A percentile compares a stretch with the other conserved stretches of the same genome.
phyloP scores from a whole-genome alignment of 2,797 vertebrate species.

The Coracias cyanogaster region DNA sequence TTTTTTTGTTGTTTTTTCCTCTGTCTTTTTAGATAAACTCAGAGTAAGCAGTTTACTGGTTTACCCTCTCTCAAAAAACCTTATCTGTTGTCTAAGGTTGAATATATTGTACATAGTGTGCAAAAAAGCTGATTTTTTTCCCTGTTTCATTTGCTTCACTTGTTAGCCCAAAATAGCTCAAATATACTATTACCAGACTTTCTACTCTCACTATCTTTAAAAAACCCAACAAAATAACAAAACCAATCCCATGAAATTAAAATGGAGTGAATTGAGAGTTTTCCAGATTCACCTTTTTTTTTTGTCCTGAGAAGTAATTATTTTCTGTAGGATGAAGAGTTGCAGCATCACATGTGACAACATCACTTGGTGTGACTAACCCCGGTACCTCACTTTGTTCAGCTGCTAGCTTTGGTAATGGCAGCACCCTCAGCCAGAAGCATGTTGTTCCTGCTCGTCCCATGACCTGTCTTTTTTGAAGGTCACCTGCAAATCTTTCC shows the following conservation, averaged over 20 bases:
- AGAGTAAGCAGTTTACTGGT: not conserved
- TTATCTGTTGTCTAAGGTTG: not conserved
- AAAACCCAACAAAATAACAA: not conserved
- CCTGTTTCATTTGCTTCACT: not conserved
- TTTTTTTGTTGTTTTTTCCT: not conserved
- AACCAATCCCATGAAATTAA: not conserved
- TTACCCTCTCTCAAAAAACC: not conserved
- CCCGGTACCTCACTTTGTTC: not conserved
- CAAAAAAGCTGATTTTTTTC: fast-evolving
- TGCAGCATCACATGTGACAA: not conserved
- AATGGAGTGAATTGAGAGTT: not conserved
- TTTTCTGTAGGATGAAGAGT: not conserved
- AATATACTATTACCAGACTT: not conserved
- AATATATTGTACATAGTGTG: not conserved
- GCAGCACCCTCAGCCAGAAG: not conserved
- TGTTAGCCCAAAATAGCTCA: not conserved
- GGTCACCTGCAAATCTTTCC: not conserved
- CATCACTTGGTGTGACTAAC: not conserved
- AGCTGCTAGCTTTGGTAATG: not conserved
- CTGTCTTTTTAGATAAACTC: not conserved
- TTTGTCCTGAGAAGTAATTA: not conserved
- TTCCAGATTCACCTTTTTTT: not conserved
- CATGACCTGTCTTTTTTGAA: not conserved
- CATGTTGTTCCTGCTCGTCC: fast-evolving
- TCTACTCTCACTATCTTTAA: not conserved